These are phyloP conservation scores for Platycheirus albimanus DNA, from an alignment of 2,888 invertebrate genomes.

Conservation along the genomic window DNA sequence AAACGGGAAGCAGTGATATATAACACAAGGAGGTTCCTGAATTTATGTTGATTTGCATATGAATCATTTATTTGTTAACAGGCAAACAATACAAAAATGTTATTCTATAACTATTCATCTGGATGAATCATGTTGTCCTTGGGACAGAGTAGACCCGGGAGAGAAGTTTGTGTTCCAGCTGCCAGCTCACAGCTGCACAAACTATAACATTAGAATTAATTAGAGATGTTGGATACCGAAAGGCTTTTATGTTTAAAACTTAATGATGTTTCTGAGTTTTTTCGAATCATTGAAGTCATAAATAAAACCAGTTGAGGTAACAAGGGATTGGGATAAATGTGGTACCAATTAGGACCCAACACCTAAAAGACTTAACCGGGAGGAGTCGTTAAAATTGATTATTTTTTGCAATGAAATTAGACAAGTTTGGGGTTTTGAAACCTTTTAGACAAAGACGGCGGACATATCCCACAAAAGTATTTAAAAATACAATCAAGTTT, in stretches of 20 bases:
- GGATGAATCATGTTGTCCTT: conserved; percentile 5
- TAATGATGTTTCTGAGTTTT: neutral
- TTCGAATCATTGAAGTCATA: no score
- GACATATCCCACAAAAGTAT: no score
- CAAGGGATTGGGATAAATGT: neutral
- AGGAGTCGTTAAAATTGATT: no score
- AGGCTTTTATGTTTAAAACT: neutral
- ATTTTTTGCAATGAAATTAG: no score
- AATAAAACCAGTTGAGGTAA: neutral
- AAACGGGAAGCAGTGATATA: neutral
- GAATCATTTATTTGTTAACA: neutral
- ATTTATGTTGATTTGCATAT: conserved; percentile 19
- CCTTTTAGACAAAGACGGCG: no score
- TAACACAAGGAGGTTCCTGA: neutral
- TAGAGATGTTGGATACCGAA: neutral
- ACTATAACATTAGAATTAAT: neutral
- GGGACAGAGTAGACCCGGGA: neutral
- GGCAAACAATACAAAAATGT: neutral
- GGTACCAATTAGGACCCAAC: no score
- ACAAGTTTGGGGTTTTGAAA: no score
- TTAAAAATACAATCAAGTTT: no score
- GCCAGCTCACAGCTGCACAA: conserved; percentile 2
- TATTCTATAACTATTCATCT: neutral
- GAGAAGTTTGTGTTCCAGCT: no score
- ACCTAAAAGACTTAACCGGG: no score